Conservation (phyloP, 2,888 invertebrate species). For the Seira sanloemensis region DNA sequence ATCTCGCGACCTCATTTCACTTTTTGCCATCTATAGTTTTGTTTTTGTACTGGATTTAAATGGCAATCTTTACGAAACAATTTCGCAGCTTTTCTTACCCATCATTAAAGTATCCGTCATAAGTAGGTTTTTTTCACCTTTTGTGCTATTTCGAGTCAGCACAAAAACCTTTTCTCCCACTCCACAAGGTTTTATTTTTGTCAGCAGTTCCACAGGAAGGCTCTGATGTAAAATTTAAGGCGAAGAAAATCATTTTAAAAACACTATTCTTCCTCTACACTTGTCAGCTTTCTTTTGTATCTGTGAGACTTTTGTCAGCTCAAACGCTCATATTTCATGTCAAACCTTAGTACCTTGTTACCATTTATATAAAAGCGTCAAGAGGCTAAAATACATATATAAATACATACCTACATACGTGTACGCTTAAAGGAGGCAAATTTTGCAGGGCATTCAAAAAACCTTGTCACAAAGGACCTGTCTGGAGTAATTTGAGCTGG, state of each 20-base stretch:
- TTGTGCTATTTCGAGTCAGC: too few species aligned
- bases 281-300: not conserved
- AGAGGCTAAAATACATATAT: too few species aligned
- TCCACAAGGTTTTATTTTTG: too few species aligned
- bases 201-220: not conserved
- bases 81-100: too few species aligned
- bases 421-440: too few species aligned
- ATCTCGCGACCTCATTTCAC: too few species aligned
- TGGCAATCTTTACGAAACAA: too few species aligned
- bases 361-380: not conserved
- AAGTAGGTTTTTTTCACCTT: too few species aligned
- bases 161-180: not conserved
- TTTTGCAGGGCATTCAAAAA: not conserved
- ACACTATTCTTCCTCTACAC: not conserved
- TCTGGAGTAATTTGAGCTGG: not conserved
- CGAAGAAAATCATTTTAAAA: not conserved
- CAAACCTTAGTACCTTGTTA: not conserved
- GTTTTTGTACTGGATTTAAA: too few species aligned
- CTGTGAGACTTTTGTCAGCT: slow-evolving; percentile 24
- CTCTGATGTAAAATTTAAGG: not conserved
- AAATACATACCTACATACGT: too few species aligned
- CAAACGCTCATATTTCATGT: slow-evolving; percentile 43
- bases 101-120: too few species aligned
- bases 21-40: too few species aligned
- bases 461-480: not conserved